Percentiles rank a stretch among this genome's conserved stretches.
Conservation (phyloP, 2,113 vertebrate species). For the Hippocampus abdominalis region DNA sequence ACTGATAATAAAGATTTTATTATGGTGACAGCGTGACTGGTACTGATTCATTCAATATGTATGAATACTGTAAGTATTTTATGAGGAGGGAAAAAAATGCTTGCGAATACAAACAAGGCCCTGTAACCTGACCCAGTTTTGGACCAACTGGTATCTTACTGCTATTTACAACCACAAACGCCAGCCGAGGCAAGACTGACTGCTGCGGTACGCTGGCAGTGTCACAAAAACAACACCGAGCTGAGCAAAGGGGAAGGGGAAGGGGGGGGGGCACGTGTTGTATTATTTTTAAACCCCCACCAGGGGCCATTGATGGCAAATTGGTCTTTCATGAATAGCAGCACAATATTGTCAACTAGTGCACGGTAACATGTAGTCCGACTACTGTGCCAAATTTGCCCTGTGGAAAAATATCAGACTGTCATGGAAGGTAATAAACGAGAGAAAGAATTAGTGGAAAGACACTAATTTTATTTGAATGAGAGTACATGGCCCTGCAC, state of each 20-base stretch:
- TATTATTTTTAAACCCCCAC: neutral
- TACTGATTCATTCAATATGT: neutral
- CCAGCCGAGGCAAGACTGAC: slow-evolving; percentile 8
- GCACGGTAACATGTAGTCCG: too few species aligned
- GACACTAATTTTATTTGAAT: too few species aligned
- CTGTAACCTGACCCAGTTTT: slow-evolving; percentile 19
- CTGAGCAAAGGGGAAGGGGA: too few species aligned
- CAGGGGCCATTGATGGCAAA: neutral
- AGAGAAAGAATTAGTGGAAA: too few species aligned
- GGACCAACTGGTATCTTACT: slow-evolving; percentile 23
- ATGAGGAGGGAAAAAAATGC: neutral
- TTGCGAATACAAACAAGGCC: neutral
- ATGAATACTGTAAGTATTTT: too few species aligned
- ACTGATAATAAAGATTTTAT: neutral
- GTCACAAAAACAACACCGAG: neutral
- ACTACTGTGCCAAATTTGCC: too few species aligned
- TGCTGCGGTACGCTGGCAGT: neutral
- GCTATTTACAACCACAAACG: slow-evolving; percentile 40
- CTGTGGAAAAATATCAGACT: too few species aligned
- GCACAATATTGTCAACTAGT: too few species aligned
- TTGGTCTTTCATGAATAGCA: neutral
- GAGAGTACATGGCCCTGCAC: too few species aligned
- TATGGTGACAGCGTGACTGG: neutral
- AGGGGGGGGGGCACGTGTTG: too few species aligned
- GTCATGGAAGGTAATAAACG: too few species aligned